A percentile compares a stretch with the other conserved stretches of the same genome.
phyloP scores from a whole-genome alignment of 2,888 invertebrate species.

The Aleiodes leptofemur region DNA sequence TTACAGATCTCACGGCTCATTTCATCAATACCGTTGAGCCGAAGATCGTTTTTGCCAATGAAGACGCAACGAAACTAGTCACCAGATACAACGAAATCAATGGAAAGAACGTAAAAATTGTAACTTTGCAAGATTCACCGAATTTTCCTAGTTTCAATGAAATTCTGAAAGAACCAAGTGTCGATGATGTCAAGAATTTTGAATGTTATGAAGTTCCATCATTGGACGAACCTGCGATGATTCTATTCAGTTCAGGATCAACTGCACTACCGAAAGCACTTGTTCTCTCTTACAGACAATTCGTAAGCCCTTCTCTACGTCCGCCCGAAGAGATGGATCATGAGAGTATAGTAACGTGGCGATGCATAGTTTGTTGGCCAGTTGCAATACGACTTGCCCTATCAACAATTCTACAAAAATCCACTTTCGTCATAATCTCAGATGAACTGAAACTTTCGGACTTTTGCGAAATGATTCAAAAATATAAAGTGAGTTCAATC shows the following conservation, averaged over 20 bases:
- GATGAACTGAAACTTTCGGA: too few species aligned
- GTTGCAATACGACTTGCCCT: conserved; percentile 59
- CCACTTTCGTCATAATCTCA: too few species aligned
- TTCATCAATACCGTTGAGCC: conserved; percentile 59
- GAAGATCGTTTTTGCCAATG: conserved; percentile 62
- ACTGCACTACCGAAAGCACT: conserved; percentile 66
- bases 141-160: conserved; percentile 16
- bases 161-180: background rate
- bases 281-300: too few species aligned
- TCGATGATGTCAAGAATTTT: conserved; percentile 45
- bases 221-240: too few species aligned
- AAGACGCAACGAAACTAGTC: conserved; percentile 41
- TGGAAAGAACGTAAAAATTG: conserved; percentile 51
- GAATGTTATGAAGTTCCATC: background rate
- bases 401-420: conserved; percentile 30
- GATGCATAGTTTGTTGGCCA: conserved; percentile 68
- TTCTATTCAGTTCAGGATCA: conserved; percentile 45
- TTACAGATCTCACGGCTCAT: conserved; percentile 55
- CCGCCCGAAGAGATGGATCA: too few species aligned
- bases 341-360: conserved; percentile 46
- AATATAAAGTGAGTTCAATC: conserved; percentile 61
- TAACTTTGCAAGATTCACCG: conserved; percentile 59
- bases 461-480: conserved; percentile 62
- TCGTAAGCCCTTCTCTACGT: too few species aligned
- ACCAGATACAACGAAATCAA: conserved; percentile 54